Base-by-base conservation (phyloP, 2,888 invertebrate genomes). In the Steromphala cineraria region DNA sequence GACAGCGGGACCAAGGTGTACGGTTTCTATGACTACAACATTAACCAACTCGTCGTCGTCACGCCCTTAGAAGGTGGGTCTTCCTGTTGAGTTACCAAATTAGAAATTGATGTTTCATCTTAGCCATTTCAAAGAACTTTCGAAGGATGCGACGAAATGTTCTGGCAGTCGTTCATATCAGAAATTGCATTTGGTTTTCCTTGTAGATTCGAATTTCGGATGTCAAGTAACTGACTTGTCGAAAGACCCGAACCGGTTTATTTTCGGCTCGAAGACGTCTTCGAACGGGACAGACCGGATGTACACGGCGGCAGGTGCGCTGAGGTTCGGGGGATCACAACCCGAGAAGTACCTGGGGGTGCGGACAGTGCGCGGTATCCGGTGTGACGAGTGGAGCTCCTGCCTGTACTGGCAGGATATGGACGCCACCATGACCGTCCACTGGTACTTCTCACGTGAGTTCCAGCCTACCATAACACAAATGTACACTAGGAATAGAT, bases 21-120 rank as follows among this genome's bases (percentile, higher is more conserved):
- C 15, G 13, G 40, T 17, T 36, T 56, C 53, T 89, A 87, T 74
- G 83, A 85, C 74, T 89, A 88, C 75, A 81, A 77, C 7, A 86
- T 84, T 4, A 86, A 89, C 62, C 87, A 89, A 56, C 86, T 89
- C 67, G 85, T 89, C n/a, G 81, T 83, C 0, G 85, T 85, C 0
- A 55, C 36, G 7, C 71, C 71, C 17, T 31, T 71, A 8, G 15
- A 19, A 71, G 36, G 71, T 36, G 4, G n/a, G 71, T 36, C 10
- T 46, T 5, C 36, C 36, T 13, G 46, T 46, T 4, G 36, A 36
- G 36, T 36, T 36, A 7, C 7, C 36, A 36, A 2, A 36, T 36
- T 36, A 4, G 36, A 36, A 36, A 2, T 36, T 36, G 4, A 36
- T 7, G 4, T 36, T 36, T 36, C 36, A 36, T 36, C 2, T 4